phyloP scores from a whole-genome alignment of 2,113 vertebrate genomes.

The Trachemys scripta region DNA sequence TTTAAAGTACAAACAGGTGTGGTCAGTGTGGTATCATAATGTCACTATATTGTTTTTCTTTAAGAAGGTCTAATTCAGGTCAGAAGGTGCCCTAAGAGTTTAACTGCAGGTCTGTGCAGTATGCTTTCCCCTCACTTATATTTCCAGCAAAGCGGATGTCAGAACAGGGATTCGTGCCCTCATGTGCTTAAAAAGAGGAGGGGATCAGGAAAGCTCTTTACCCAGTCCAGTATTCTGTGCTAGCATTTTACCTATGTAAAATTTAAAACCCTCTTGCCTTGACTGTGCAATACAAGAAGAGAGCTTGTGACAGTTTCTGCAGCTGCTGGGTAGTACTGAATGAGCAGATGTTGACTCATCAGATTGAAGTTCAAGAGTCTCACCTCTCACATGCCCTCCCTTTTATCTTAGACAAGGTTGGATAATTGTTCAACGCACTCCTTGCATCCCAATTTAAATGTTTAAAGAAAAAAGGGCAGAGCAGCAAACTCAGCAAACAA shows the following conservation, averaged over 20 bases:
- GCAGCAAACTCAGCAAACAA: slow-evolving; percentile 75
- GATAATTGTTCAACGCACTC: slow-evolving; percentile 61
- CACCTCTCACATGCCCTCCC: slow-evolving; percentile 22
- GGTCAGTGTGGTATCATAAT: not conserved
- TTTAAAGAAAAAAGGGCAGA: slow-evolving; percentile 33
- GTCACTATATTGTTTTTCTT: not conserved
- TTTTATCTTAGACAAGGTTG: slow-evolving; percentile 16
- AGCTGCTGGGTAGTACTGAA: not conserved
- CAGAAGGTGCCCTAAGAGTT: not conserved
- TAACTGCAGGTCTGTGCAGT: not conserved
- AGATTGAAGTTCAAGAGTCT: slow-evolving; percentile 37
- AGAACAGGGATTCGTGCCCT: not conserved
- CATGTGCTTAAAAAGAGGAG: not conserved
- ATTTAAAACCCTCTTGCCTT: not conserved
- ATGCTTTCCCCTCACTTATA: not conserved
- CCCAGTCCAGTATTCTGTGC: not conserved
- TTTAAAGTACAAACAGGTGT: not conserved
- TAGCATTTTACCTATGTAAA: not conserved
- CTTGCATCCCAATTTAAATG: slow-evolving; percentile 45
- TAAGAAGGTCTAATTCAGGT: not conserved
- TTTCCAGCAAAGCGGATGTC: not conserved
- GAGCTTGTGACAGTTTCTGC: not conserved
- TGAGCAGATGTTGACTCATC: slow-evolving; percentile 5
- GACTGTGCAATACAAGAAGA: not conserved
- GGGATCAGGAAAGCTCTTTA: not conserved